These are phyloP conservation scores for Drosophila jambulina DNA, from an alignment of 1,140 invertebrate species.

Conservation along the genomic window DNA sequence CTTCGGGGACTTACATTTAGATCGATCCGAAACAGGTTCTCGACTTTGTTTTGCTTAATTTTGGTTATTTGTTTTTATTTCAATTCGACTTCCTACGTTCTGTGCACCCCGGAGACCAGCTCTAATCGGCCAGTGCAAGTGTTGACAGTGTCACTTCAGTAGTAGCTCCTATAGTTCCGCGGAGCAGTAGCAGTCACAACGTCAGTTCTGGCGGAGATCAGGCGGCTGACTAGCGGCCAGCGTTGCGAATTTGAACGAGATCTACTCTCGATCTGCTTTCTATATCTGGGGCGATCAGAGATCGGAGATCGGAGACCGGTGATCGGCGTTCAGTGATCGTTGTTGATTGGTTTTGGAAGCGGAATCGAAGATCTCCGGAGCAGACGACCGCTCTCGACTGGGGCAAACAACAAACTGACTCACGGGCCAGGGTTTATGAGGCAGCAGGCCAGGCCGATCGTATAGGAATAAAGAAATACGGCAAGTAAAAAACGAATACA, in stretches of 20 bases:
- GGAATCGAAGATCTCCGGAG: conserved; percentile 31
- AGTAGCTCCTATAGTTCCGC: conserved; percentile 1
- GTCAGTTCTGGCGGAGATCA: conserved; percentile 50
- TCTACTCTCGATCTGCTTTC: conserved; percentile 31
- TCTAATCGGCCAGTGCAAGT: conserved; percentile 47
- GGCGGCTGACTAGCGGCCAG: conserved; percentile 47
- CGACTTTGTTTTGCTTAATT: conserved; percentile 29
- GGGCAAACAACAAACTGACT: conserved; percentile 69
- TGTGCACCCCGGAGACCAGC: conserved; percentile 64
- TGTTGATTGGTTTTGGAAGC: conserved; percentile 17
- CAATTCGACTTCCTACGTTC: conserved; percentile 34
- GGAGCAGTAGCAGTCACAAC: conserved; percentile 26
- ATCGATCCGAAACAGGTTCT: conserved; percentile 63
- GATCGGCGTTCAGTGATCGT: conserved; percentile 15
- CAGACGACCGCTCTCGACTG: conserved; percentile 62
- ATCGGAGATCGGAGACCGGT: conserved; percentile 13
- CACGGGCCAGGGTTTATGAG: conserved; percentile 54
- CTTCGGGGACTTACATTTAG: conserved; percentile 67
- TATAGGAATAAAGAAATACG: conserved; percentile 49
- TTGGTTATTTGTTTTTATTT: not conserved
- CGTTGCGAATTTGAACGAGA: conserved; percentile 46
- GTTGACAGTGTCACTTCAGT: not conserved
- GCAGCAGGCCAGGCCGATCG: conserved; percentile 50
- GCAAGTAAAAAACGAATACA: conserved; percentile 41
- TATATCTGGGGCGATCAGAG: conserved; percentile 27